Evolutionary conservation across 1,140 invertebrate species (phyloP).

Genomic region (Centruroides vittatus): DNA sequence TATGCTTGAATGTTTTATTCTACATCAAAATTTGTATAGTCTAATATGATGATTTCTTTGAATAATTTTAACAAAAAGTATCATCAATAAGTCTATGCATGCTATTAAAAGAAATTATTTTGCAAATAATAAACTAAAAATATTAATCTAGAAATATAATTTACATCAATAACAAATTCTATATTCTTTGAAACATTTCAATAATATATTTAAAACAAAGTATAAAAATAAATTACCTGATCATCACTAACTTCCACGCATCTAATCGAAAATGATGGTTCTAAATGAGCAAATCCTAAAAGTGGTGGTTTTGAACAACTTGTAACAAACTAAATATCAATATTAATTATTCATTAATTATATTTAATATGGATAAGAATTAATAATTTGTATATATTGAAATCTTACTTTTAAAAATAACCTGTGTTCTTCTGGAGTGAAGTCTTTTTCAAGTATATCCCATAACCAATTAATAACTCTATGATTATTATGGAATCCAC

Average conservation of each 20-base stretch:
- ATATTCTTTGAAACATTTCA: too few species aligned
- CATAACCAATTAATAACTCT: conserved; percentile 95
- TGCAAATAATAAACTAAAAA: too few species aligned
- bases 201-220: too few species aligned
- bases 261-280: conserved; percentile 96
- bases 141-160: too few species aligned
- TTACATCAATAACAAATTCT: too few species aligned
- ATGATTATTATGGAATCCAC: conserved; percentile 97
- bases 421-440: conserved; percentile 73
- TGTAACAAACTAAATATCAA: conserved; percentile 75
- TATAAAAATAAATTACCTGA: conserved; percentile 37
- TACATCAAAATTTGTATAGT: too few species aligned
- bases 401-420: conserved; percentile 71
- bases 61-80: too few species aligned
- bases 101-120: too few species aligned
- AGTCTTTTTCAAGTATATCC: conserved; percentile 95
- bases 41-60: too few species aligned
- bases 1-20: too few species aligned
- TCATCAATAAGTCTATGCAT: too few species aligned
- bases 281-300: conserved; percentile 90
- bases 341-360: neutral
- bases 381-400: neutral
- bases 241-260: conserved; percentile 98
- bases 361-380: neutral
- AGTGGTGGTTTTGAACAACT: conserved; percentile 96